These are phyloP conservation scores for Falco berigora DNA, from an alignment of 2,797 vertebrate species.

Conservation along the genomic window DNA sequence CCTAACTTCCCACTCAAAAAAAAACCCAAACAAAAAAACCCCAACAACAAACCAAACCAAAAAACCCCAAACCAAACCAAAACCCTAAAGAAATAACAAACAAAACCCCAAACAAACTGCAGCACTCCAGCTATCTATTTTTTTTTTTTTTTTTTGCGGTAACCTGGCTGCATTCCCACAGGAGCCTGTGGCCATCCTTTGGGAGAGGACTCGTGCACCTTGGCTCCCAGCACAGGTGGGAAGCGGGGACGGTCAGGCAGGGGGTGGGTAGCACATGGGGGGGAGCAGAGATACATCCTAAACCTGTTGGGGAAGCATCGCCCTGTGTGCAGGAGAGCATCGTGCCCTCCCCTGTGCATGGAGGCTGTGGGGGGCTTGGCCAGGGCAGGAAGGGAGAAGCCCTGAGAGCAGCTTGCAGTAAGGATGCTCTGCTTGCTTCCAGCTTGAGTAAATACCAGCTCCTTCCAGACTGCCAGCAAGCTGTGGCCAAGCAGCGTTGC, in stretches of 20 bases:
- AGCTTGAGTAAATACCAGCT: not conserved
- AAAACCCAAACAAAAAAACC: too few relatives aligned
- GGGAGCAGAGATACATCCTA: rapidly evolving
- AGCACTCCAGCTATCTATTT: not conserved
- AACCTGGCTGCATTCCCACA: rapidly evolving
- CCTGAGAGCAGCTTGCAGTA: not conserved
- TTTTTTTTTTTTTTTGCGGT: too few relatives aligned
- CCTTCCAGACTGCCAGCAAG: not conserved
- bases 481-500: rapidly evolving
- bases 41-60: too few relatives aligned
- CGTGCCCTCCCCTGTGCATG: rapidly evolving
- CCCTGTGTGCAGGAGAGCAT: not conserved
- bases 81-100: not conserved
- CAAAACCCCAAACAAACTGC: not conserved
- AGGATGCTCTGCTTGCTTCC: not conserved
- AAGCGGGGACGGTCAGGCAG: not conserved
- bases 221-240: not conserved
- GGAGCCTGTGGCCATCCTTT: not conserved
- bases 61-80: not conserved
- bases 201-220: not conserved
- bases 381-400: not conserved
- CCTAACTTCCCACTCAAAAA: rapidly evolving
- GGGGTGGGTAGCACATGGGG: not conserved
- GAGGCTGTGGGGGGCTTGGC: not conserved
- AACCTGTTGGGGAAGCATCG: rapidly evolving